Percentiles rank a stretch among this genome's conserved stretches.
These are phyloP conservation scores for Saccostrea cuccullata DNA, from an alignment of 1,140 invertebrate species.

Conservation along the genomic window DNA sequence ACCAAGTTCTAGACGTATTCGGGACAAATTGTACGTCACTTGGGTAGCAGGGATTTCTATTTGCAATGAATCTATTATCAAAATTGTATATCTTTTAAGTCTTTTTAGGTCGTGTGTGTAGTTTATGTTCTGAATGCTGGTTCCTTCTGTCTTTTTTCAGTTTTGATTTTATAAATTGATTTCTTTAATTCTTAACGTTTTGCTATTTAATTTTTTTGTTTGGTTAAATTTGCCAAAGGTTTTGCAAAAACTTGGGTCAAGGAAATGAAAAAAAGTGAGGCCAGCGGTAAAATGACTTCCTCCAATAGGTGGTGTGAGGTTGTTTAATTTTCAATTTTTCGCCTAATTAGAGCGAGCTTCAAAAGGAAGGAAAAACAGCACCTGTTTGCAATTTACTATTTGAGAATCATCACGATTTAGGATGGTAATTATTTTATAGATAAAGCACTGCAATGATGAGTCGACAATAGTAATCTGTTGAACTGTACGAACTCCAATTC, in stretches of 20 bases:
- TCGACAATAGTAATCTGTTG: not conserved
- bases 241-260: not conserved
- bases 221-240: not conserved
- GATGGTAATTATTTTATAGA: not conserved
- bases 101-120: too few species aligned
- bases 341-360: not conserved
- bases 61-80: too few species aligned
- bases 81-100: too few species aligned
- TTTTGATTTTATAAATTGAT: too few species aligned
- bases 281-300: not conserved
- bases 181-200: too few species aligned
- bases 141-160: too few species aligned
- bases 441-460: not conserved
- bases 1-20: not conserved
- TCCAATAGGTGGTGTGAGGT: not conserved
- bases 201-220: too few species aligned
- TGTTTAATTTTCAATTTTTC: slow-evolving; percentile 14
- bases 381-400: slow-evolving; percentile 13
- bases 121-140: too few species aligned
- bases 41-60: not conserved
- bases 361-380: not conserved
- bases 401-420: not conserved
- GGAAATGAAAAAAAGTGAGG: not conserved
- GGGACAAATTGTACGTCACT: not conserved
- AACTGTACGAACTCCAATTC: not conserved